These are phyloP conservation scores for Cacatua alba DNA, from an alignment of 2,113 vertebrate genomes.

Conservation along the genomic window DNA sequence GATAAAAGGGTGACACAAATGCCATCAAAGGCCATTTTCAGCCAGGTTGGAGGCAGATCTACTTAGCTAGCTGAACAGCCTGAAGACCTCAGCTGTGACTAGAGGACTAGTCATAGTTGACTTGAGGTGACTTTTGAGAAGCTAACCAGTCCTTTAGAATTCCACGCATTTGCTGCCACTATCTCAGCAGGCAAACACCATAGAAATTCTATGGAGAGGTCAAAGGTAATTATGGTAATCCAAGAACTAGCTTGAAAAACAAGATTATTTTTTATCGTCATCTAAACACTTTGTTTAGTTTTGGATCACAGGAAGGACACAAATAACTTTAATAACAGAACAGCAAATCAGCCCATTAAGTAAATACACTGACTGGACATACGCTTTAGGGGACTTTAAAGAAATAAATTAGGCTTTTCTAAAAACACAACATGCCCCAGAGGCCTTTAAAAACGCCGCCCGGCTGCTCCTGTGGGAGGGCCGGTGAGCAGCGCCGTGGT, in stretches of 20 bases:
- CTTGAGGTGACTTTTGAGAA: neutral
- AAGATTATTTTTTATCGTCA: neutral
- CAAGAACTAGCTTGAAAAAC: neutral
- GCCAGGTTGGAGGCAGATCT: neutral
- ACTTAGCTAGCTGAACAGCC: neutral
- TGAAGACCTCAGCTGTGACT: neutral
- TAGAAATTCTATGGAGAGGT: fast-evolving
- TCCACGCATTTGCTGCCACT: neutral
- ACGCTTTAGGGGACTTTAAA: neutral
- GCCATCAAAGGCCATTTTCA: neutral
- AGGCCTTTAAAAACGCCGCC: fast-evolving
- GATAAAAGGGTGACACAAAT: neutral
- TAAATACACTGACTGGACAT: neutral
- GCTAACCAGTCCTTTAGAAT: neutral
- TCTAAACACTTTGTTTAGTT: neutral
- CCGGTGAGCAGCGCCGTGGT: fast-evolving
- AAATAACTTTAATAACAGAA: neutral
- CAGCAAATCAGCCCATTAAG: neutral
- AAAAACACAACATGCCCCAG: fast-evolving
- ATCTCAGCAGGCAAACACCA: neutral
- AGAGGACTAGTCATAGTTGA: neutral
- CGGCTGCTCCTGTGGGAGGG: fast-evolving
- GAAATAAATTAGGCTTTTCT: neutral
- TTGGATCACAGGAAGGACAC: neutral
- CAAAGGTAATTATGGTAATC: neutral